Base-by-base conservation (phyloP, 2,888 invertebrate genomes). In the Cerastis rubricosa region DNA sequence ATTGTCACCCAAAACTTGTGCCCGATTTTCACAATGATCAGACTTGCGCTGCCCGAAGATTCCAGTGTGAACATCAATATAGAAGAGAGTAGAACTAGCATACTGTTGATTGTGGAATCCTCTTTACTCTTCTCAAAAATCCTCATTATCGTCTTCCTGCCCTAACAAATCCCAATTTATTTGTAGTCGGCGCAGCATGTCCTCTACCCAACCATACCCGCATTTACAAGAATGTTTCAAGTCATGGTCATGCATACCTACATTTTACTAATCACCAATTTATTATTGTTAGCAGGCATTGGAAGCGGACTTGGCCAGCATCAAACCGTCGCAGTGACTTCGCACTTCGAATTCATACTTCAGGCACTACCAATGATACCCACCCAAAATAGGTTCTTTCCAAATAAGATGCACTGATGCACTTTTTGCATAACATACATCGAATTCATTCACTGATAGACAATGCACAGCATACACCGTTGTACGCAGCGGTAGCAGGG, bases 221-320 rank as follows among this genome's bases (percentile, higher is more conserved):
- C 57, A 65, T 19, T 72, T 45, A 17, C 22, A 12, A 40, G 47
- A 61, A 19, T 19, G 47, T n/a, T 9, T 11, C 12, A 45, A 25
- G 12, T 51, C 47, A 25, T 71, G 29, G 22, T 51, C 22, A 29
- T 22, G 17, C 17, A 49, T 43, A 71, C 7, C 17, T 43, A 54
- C 61, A 76, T 25, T 75, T 40, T 19, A 59, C 57, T 80, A 82
- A 80, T 57, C 51, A 80, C 14, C 22, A 49, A 25, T 71, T n/a
- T 59, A 12, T 64, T 72, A 49, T 76, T 81, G 64, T 77, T 87
- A 89, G 78, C 90, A 89, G 90, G 87, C 87, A 19, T 73, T 91
- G 85, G 91, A 92, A 71, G 79, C 89, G 0, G 92, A 92, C 51
- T 77, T 88, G 74, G 91, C 89, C 25, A 89, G 82, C 77, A 83